These are phyloP conservation scores for Hyphantria cunea DNA, from an alignment of 1,140 invertebrate genomes.

Conservation along the genomic window DNA sequence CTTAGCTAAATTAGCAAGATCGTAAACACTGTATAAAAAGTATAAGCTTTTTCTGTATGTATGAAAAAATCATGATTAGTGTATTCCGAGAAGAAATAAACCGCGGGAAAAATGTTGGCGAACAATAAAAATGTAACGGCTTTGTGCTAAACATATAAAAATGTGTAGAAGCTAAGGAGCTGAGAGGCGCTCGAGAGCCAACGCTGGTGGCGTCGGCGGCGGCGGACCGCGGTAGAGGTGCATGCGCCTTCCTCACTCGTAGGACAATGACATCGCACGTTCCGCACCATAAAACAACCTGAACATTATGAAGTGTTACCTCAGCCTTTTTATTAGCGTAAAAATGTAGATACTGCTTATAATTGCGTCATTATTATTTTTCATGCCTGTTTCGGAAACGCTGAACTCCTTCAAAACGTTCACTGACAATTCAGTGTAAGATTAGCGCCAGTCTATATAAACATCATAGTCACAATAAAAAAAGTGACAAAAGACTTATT, in stretches of 20 bases:
- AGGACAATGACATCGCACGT: constrained; percentile 78
- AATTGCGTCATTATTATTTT: constrained; percentile 53
- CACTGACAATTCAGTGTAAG: constrained; percentile 5
- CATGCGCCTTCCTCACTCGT: constrained; percentile 49
- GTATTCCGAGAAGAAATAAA: constrained; percentile 8
- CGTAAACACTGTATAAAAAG: constrained; percentile 8
- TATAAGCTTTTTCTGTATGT: not conserved
- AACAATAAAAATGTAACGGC: constrained; percentile 26
- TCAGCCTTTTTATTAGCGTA: constrained; percentile 46
- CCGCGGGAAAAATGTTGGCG: constrained; percentile 20
- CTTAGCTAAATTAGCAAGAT: constrained; percentile 6
- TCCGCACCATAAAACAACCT: constrained; percentile 74
- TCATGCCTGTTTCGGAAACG: constrained; percentile 42
- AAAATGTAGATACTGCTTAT: constrained; percentile 47
- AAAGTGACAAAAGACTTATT: constrained; percentile 35
- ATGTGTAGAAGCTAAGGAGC: constrained; percentile 18
- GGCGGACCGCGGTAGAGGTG: constrained; percentile 40
- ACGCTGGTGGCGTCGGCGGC: constrained; percentile 33
- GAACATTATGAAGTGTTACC: constrained; percentile 58
- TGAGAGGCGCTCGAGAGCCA: constrained; percentile 23
- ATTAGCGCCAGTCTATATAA: constrained; percentile 6
- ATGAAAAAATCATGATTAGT: constrained; percentile 1
- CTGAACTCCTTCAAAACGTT: constrained; percentile 38
- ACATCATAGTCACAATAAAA: constrained; percentile 27
- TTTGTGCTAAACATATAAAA: constrained; percentile 25